phyloP scores from a whole-genome alignment of 23 tunicate genomes.

The Ascidia mentula region DNA sequence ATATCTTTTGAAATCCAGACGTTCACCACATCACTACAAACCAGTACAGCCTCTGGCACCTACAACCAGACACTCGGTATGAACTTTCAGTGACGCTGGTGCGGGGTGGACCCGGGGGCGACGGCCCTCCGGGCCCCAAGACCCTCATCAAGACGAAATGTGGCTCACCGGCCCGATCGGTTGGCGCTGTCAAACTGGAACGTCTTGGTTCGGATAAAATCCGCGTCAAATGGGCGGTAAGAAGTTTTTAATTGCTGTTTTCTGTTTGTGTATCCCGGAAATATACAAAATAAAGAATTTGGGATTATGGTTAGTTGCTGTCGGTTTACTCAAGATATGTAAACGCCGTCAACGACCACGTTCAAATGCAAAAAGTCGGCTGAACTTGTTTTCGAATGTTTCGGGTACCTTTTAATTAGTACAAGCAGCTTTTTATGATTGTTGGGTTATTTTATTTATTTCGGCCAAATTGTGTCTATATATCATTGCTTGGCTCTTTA shows the following conservation, averaged over 20 bases:
- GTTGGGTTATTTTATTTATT: not conserved
- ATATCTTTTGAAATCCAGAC: constrained; percentile 27
- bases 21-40: constrained; percentile 43
- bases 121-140: constrained; percentile 74
- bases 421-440: too few relatives aligned
- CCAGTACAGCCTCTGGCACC: constrained; percentile 78
- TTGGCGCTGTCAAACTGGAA: constrained; percentile 26
- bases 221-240: constrained; percentile 64
- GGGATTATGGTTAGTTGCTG: too few relatives aligned
- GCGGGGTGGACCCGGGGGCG: constrained; percentile 87
- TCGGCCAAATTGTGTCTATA: too few relatives aligned
- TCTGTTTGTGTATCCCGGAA: not conserved
- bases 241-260: not conserved
- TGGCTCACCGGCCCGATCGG: constrained; percentile 53
- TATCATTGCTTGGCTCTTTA: too few relatives aligned
- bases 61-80: constrained; percentile 94
- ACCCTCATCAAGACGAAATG: constrained; percentile 59
- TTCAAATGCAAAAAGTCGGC: too few relatives aligned
- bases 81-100: constrained; percentile 67
- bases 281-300: too few relatives aligned
- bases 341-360: too few relatives aligned
- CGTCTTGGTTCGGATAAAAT: constrained; percentile 38
- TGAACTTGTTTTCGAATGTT: too few relatives aligned
- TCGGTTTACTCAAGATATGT: too few relatives aligned
- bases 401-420: too few relatives aligned